Evolutionary conservation across 2,113 vertebrate genomes (phyloP).

Genomic region (Myotis yumanensis): DNA sequence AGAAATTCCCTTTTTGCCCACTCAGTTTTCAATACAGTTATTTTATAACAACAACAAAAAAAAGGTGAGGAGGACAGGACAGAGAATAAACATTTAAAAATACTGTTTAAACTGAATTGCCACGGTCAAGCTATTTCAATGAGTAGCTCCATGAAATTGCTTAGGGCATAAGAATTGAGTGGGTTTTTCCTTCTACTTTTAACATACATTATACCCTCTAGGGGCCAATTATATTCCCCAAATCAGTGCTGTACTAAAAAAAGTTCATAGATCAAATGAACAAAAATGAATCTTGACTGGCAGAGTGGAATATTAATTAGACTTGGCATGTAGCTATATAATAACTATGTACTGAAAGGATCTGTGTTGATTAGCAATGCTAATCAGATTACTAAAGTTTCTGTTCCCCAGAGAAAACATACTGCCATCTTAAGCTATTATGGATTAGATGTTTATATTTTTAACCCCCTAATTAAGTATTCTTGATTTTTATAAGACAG

Average conservation of each 20-base stretch:
- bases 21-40: neutral
- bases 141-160: constrained; percentile 49
- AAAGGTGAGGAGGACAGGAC: neutral
- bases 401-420: constrained; percentile 51
- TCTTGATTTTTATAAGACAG: constrained; percentile 51
- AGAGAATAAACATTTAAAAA: neutral
- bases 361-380: constrained; percentile 72
- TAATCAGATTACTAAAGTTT: constrained; percentile 70
- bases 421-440: constrained; percentile 55
- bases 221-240: constrained; percentile 67
- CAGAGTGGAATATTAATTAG: constrained; percentile 74
- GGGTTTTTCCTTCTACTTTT: neutral
- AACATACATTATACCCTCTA: constrained; percentile 54
- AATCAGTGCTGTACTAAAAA: constrained; percentile 73
- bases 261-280: constrained; percentile 75
- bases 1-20: neutral
- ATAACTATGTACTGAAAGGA: constrained; percentile 46
- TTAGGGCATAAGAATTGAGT: constrained; percentile 19
- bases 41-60: constrained; percentile 14
- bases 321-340: constrained; percentile 45
- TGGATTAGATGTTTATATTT: constrained; percentile 68
- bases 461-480: constrained; percentile 50
- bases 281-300: constrained; percentile 73
- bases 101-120: constrained; percentile 42
- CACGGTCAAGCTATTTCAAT: constrained; percentile 34